Evolutionary conservation across 2,888 invertebrate species (phyloP).

Genomic region (Sphaerolaimus hirsutus): DNA sequence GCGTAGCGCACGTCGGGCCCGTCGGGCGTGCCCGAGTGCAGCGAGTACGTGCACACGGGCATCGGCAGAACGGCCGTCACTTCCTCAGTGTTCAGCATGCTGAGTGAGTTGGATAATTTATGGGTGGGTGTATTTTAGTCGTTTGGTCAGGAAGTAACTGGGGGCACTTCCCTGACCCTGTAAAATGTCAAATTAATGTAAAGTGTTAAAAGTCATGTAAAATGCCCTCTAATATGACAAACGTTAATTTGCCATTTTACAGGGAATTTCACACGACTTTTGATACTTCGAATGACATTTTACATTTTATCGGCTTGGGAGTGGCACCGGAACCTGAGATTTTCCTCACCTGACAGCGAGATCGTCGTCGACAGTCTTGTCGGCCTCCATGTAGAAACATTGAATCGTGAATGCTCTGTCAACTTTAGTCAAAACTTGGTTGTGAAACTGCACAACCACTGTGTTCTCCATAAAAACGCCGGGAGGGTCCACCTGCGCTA

Average conservation of each 20-base stretch:
- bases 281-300: no score
- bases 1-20: conserved; percentile 4
- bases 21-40: conserved; percentile 3
- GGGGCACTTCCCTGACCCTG: no score
- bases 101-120: no score
- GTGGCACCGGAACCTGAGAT: no score
- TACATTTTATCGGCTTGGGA: no score
- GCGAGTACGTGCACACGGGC: conserved; percentile 4
- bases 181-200: no score
- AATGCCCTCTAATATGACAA: no score
- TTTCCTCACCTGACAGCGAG: background rate
- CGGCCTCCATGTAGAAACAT: conserved; percentile 1
- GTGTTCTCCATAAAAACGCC: background rate
- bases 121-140: no score
- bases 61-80: background rate
- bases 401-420: background rate
- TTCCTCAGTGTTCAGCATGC: background rate
- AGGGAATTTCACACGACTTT: no score
- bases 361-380: background rate
- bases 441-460: background rate
- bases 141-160: no score
- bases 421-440: background rate
- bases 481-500: background rate
- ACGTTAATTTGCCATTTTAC: no score
- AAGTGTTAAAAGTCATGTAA: no score